Evolutionary conservation across 2,888 invertebrate genomes (phyloP).

Genomic region (Tholera decimalis): DNA sequence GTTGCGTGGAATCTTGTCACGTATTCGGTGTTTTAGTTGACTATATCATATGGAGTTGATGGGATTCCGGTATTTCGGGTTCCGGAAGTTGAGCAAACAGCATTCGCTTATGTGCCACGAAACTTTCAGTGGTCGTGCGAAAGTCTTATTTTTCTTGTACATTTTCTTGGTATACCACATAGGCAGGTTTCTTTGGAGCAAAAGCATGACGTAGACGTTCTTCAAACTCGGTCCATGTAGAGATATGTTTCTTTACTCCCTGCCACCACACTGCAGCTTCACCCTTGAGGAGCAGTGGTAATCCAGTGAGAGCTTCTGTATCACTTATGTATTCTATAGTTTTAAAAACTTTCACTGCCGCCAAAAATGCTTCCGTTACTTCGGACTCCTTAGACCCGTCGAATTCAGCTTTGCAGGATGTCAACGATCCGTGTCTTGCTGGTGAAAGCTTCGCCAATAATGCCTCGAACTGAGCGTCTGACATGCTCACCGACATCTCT

Average conservation of each 20-base stretch:
- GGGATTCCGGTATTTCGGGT: conserved; percentile 16
- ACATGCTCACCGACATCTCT: conserved; percentile 19
- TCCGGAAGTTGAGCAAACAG: conserved; percentile 13
- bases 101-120: conserved; percentile 17
- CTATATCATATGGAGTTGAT: conserved; percentile 27
- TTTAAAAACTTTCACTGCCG: conserved; percentile 6
- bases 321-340: conserved; percentile 1
- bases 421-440: conserved; percentile 16
- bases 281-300: conserved; percentile 15
- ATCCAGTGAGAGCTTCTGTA: conserved; percentile 10
- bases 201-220: conserved; percentile 19
- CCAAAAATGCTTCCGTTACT: conserved; percentile 19
- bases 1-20: not conserved
- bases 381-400: conserved; percentile 24
- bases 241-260: conserved; percentile 4
- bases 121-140: not conserved
- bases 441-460: conserved; percentile 19
- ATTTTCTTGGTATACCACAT: not conserved
- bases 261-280: conserved; percentile 32
- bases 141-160: not conserved
- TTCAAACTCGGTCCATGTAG: not conserved
- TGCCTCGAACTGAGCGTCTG: conserved; percentile 17
- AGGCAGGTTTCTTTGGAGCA: conserved; percentile 16
- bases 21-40: no score
- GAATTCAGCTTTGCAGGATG: conserved; percentile 11